Percentiles rank a stretch among this genome's conserved stretches.
Evolutionary conservation across 2,797 vertebrate genomes (phyloP).

Genomic region (Arnoldichthys spilopterus): DNA sequence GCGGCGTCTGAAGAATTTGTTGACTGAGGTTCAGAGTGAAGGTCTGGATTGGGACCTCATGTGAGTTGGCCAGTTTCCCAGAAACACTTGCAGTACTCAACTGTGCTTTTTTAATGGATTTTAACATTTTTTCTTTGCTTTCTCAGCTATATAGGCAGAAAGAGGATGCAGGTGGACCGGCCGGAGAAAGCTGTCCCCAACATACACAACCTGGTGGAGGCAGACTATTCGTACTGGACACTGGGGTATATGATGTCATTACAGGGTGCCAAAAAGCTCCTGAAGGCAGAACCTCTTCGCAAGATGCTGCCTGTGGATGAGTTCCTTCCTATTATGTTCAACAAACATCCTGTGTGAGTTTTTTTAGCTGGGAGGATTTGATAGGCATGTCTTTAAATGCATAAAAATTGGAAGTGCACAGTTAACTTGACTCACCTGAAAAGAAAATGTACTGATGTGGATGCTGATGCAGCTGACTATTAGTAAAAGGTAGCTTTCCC

Average conservation of each 20-base stretch:
- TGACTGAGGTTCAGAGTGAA: conserved; percentile 82
- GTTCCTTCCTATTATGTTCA: conserved; percentile 92
- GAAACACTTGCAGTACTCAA: background rate
- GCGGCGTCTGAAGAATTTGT: conserved; percentile 86
- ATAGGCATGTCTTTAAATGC: no score
- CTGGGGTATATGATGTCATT: conserved; percentile 89
- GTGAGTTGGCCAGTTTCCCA: conserved; percentile 69
- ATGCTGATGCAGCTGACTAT: no score
- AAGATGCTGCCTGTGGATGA: conserved; percentile 91
- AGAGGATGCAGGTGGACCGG: conserved; percentile 92
- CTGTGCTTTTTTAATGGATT: background rate
- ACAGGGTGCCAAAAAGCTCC: conserved; percentile 87
- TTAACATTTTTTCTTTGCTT: background rate
- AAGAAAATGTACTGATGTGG: no score
- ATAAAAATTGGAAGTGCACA: no score
- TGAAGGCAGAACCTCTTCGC: conserved; percentile 83
- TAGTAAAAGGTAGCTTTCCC: no score
- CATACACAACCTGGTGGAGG: conserved; percentile 88
- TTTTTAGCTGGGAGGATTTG: no score
- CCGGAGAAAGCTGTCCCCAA: conserved; percentile 87
- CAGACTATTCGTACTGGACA: conserved; percentile 94
- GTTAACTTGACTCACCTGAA: no score
- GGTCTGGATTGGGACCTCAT: conserved; percentile 91
- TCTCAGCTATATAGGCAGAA: conserved; percentile 89
- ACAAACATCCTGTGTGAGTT: conserved; percentile 92